These are phyloP conservation scores for Vanessa tameamea DNA, from an alignment of 1,140 invertebrate genomes.

Conservation along the genomic window DNA sequence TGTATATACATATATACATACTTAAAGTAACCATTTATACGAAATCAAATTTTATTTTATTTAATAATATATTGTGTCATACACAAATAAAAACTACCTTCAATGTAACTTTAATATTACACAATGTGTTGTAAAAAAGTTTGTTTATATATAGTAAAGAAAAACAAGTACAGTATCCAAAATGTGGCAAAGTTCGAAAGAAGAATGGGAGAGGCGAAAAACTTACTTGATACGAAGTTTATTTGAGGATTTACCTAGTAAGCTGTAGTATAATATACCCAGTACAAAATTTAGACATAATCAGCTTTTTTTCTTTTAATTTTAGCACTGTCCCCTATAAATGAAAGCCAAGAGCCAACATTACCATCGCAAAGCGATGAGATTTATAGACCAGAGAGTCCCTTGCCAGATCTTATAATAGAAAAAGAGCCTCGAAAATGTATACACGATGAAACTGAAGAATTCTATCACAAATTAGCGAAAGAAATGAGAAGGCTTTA, in stretches of 20 bases:
- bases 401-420: constrained; percentile 51
- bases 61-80: too few relatives aligned
- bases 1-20: too few relatives aligned
- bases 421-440: constrained; percentile 38
- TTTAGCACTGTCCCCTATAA: constrained; percentile 40
- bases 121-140: too few relatives aligned
- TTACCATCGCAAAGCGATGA: background rate
- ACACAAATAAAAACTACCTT: too few relatives aligned
- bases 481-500: constrained; percentile 46
- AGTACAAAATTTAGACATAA: too few relatives aligned
- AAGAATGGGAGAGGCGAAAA: constrained; percentile 49
- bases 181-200: constrained; percentile 24
- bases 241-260: constrained; percentile 42
- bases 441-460: constrained; percentile 46
- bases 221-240: constrained; percentile 42
- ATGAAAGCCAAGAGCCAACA: constrained; percentile 27
- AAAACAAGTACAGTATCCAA: background rate
- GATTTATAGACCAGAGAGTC: constrained; percentile 30
- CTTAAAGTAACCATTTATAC: too few relatives aligned
- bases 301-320: constrained; percentile 1
- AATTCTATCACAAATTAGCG: constrained; percentile 44
- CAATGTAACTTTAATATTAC: too few relatives aligned
- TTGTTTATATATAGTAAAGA: background rate
- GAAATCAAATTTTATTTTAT: too few relatives aligned
- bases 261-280: background rate